Conservation (phyloP, 2,113 vertebrate species). For the Tragelaphus scriptus region DNA sequence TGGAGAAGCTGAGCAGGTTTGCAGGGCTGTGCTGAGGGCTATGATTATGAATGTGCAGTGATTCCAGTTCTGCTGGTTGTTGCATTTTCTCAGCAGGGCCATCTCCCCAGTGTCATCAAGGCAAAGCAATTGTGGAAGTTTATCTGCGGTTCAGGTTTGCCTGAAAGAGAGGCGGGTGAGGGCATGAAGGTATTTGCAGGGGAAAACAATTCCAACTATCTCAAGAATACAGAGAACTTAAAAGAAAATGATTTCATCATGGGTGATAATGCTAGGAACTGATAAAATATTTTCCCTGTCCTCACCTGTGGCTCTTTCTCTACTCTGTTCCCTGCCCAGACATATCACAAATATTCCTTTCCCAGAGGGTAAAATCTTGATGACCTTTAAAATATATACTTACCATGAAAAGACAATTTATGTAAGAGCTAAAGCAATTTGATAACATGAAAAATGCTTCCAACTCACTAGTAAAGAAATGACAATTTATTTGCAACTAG, state of each 20-base stretch:
- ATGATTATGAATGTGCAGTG: fast-evolving
- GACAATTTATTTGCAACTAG: not conserved
- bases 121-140: not conserved
- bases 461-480: not conserved
- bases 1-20: not conserved
- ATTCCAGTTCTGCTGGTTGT: not conserved
- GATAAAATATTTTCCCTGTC: too few relatives aligned
- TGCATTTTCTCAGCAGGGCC: not conserved
- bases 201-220: not conserved
- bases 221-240: not conserved
- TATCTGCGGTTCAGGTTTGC: not conserved
- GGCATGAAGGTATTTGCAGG: not conserved
- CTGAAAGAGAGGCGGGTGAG: not conserved
- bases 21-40: not conserved
- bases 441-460: not conserved
- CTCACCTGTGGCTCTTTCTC: not conserved
- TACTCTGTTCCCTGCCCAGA: not conserved
- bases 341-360: not conserved
- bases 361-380: not conserved
- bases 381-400: not conserved
- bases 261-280: not conserved
- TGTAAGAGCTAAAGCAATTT: not conserved
- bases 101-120: not conserved
- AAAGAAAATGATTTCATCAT: not conserved
- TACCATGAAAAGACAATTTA: not conserved